These are phyloP conservation scores for Meganola albula DNA, from an alignment of 2,888 invertebrate genomes.

Conservation along the genomic window DNA sequence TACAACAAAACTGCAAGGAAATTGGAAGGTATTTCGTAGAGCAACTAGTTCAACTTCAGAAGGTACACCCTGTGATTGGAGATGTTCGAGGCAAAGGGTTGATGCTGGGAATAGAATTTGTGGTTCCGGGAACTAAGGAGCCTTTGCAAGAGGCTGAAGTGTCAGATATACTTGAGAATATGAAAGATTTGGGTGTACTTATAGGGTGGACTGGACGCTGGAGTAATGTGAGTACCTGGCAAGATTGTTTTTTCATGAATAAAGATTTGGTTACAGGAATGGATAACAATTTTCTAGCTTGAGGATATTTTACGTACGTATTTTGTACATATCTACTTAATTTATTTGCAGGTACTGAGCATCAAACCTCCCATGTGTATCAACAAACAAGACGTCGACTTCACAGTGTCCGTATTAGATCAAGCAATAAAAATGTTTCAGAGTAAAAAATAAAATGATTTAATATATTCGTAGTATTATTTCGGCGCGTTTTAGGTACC, in stretches of 20 bases:
- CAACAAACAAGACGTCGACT: conserved; percentile 89
- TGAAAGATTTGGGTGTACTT: conserved; percentile 91
- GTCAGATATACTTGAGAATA: conserved; percentile 86
- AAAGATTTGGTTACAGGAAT: background rate
- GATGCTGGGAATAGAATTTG: conserved; percentile 96
- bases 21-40: conserved; percentile 90
- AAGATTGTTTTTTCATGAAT: background rate
- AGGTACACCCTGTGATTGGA: conserved; percentile 85
- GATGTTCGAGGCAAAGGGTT: conserved; percentile 98
- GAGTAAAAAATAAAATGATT: conserved; percentile 25
- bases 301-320: background rate
- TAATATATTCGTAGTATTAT: background rate
- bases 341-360: conserved; percentile 83
- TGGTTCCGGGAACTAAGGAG: conserved; percentile 80
- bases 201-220: conserved; percentile 92
- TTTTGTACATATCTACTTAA: background rate
- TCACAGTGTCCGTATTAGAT: conserved; percentile 80
- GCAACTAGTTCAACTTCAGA: conserved; percentile 83
- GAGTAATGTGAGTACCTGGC: conserved; percentile 88
- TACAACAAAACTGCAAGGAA: conserved; percentile 85
- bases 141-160: conserved; percentile 82
- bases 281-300: too few relatives aligned
- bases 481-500: too few relatives aligned
- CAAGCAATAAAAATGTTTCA: conserved; percentile 64
- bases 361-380: conserved; percentile 98